phyloP scores from a whole-genome alignment of 2,113 vertebrate species.

The Garra rufa region DNA sequence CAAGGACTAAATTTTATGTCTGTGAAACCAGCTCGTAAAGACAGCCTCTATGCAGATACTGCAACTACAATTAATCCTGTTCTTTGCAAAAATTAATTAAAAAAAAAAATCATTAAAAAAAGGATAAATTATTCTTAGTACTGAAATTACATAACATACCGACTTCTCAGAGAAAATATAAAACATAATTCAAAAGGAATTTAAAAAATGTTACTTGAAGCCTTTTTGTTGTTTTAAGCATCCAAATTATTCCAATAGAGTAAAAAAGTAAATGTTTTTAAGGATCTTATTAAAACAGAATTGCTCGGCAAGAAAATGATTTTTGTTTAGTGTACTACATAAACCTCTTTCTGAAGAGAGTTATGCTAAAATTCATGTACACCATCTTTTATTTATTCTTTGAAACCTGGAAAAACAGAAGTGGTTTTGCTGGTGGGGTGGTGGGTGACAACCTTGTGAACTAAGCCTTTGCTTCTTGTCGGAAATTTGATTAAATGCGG shows the following conservation, averaged over 20 bases:
- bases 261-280: background rate
- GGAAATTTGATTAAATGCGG: slow-evolving; percentile 76
- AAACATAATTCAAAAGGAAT: too few species aligned
- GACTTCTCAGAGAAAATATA: background rate
- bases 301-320: background rate
- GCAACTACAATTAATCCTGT: background rate
- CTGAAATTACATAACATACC: background rate
- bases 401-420: slow-evolving; percentile 50
- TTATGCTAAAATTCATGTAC: background rate
- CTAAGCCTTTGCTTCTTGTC: slow-evolving; percentile 69
- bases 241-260: background rate
- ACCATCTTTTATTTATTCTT: background rate
- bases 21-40: background rate
- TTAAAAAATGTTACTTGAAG: too few species aligned
- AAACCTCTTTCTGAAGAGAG: background rate
- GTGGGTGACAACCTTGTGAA: slow-evolving; percentile 58
- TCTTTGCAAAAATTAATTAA: background rate
- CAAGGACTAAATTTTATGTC: background rate
- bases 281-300: background rate
- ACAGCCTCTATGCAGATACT: background rate
- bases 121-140: background rate
- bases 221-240: too few species aligned
- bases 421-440: slow-evolving; percentile 25
- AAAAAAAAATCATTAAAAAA: too few species aligned
- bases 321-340: background rate